A percentile compares a stretch with the other conserved stretches of the same genome.
Conservation (phyloP, 2,113 vertebrate genomes). For the Piaya cayana region DNA sequence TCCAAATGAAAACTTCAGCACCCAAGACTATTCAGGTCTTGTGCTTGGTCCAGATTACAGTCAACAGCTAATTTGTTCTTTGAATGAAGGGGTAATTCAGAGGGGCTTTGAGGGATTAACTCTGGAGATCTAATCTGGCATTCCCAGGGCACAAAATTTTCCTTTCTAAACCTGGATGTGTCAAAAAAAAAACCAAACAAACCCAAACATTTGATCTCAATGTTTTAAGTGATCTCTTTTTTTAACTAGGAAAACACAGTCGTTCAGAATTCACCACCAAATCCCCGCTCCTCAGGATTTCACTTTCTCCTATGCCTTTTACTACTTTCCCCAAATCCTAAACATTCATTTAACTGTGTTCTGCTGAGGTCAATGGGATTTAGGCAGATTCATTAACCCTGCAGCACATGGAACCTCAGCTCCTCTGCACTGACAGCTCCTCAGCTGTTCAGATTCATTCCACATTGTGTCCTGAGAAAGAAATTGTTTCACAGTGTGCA, state of each 20-base stretch:
- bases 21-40: not conserved
- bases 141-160: not conserved
- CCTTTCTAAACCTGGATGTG: not conserved
- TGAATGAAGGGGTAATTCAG: not conserved
- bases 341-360: not conserved
- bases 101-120: not conserved
- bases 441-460: constrained; percentile 25
- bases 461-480: constrained; percentile 61
- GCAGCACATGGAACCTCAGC: not conserved
- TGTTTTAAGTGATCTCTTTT: not conserved
- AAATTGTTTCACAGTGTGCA: constrained; percentile 69
- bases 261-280: not conserved
- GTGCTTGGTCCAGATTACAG: rapidly evolving
- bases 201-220: not conserved
- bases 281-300: not conserved
- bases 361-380: not conserved
- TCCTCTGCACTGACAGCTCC: not conserved
- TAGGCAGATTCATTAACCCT: not conserved
- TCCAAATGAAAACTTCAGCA: not conserved
- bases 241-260: not conserved
- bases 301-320: not conserved
- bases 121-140: not conserved
- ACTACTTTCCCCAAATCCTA: not conserved
- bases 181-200: not conserved
- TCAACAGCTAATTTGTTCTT: not conserved